phyloP scores from a whole-genome alignment of 2,888 invertebrate genomes.

The Drosophila testacea region DNA sequence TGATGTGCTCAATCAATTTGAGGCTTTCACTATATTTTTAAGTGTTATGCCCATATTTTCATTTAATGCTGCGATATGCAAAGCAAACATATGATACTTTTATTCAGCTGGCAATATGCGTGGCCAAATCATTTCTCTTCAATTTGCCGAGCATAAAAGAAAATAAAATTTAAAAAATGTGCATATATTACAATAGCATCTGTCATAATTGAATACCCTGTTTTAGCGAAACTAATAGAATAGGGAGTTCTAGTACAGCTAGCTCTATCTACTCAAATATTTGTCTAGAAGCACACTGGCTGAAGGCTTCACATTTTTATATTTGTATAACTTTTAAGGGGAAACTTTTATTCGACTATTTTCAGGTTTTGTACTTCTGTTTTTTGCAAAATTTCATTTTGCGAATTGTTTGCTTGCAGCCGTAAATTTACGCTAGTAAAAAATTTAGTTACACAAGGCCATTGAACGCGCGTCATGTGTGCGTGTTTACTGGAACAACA shows the following conservation, averaged over 20 bases:
- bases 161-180: conserved; percentile 59
- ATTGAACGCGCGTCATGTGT: conserved; percentile 58
- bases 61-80: conserved; percentile 37
- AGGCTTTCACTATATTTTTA: conserved; percentile 31
- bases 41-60: conserved; percentile 36
- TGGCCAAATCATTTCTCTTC: conserved; percentile 60
- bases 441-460: conserved; percentile 67
- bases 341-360: background rate
- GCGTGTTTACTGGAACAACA: conserved; percentile 68
- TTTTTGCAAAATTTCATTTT: conserved; percentile 65
- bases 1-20: conserved; percentile 36
- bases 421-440: conserved; percentile 71
- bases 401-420: conserved; percentile 70
- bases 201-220: conserved; percentile 43
- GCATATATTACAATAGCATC: conserved; percentile 75
- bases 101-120: conserved; percentile 49
- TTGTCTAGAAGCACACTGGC: background rate
- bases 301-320: no score
- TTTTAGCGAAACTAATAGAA: background rate
- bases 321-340: background rate
- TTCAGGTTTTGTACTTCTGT: background rate
- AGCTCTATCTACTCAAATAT: no score
- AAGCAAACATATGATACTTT: conserved; percentile 55
- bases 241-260: background rate
- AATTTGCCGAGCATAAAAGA: conserved; percentile 49